These are phyloP conservation scores for Megaceryle maxima DNA, from an alignment of 2,113 vertebrate genomes.

Conservation along the genomic window DNA sequence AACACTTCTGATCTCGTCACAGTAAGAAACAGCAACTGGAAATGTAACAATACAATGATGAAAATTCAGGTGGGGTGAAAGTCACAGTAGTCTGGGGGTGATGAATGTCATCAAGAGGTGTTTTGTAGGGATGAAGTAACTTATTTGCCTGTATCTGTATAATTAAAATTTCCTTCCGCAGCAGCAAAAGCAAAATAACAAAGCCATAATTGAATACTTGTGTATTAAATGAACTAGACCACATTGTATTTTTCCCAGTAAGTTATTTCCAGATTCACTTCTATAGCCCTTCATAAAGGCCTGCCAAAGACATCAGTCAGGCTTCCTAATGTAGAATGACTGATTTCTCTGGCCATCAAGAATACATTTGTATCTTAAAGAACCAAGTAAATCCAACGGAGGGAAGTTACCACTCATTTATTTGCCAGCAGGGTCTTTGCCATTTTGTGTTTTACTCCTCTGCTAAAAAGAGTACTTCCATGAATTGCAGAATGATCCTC, in stretches of 20 bases:
- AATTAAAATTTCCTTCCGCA: background rate
- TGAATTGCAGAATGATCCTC: background rate
- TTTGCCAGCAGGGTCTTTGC: background rate
- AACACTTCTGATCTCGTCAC: background rate
- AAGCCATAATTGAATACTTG: background rate
- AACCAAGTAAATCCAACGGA: background rate
- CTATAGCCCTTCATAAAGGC: background rate
- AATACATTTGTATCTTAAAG: background rate
- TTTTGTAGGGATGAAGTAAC: background rate
- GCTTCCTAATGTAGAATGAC: background rate
- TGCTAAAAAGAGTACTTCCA: background rate
- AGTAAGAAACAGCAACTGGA: background rate
- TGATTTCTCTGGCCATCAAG: background rate
- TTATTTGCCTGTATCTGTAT: background rate
- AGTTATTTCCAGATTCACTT: conserved; percentile 5
- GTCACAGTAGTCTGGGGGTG: background rate
- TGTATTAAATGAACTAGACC: background rate
- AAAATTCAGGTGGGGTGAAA: background rate
- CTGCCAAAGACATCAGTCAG: background rate
- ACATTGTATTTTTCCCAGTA: background rate
- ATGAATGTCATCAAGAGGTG: background rate
- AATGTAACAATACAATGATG: background rate
- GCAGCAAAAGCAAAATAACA: background rate
- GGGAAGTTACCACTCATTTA: background rate
- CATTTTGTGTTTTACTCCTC: background rate